Base-by-base conservation (phyloP, 2,888 invertebrate genomes). In the Oligia latruncula region DNA sequence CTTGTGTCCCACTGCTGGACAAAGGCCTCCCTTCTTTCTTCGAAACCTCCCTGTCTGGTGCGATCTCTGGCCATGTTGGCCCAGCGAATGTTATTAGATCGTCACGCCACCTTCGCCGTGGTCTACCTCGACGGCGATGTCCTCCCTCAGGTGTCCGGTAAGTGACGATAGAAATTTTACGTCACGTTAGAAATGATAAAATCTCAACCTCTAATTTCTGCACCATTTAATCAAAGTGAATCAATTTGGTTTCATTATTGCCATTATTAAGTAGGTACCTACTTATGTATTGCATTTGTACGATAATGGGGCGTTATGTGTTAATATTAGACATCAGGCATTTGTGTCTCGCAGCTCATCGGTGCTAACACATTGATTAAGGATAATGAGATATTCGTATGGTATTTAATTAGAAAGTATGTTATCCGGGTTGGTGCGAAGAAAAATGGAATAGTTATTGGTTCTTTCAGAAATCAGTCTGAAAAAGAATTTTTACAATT, bases 341-440 rank as follows among this genome's bases (percentile, higher is more conserved):
- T 81, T 78, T 52, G 40, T 67, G 23, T 75, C 52, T 58, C 52
- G 23, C 15, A 73, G 66, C 20, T 81, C 76, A 87, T 74, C n/a
- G 49, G 35, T 72, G 65, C 40, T 77, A 84, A 80, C 67, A 70
- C 40, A 80, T 74, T 81, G 77, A 81, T 81, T 81, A 73, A 62
- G 67, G 83, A 76, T 88, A 83, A 81, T 79, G 55, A 79, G 68
- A 68, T 29, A 35, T 46, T 23, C 43, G 43, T 71, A 68, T 67
- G 49, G 58, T 80, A 83, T 83, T 78, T 76, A 81, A 81, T 83
- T 80, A 88, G 35, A 62, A 71, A 49, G 20, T 65, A 62, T n/a
- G 71, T 52, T 78, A 64, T 70, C 46, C 17, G 64, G 78, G 35
- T 60, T 67, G 8, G n/a, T n/a, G 46, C 13, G 29, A 40, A 52